Evolutionary conservation across 2,797 vertebrate genomes (phyloP).

Genomic region (Nyctibius grandis): DNA sequence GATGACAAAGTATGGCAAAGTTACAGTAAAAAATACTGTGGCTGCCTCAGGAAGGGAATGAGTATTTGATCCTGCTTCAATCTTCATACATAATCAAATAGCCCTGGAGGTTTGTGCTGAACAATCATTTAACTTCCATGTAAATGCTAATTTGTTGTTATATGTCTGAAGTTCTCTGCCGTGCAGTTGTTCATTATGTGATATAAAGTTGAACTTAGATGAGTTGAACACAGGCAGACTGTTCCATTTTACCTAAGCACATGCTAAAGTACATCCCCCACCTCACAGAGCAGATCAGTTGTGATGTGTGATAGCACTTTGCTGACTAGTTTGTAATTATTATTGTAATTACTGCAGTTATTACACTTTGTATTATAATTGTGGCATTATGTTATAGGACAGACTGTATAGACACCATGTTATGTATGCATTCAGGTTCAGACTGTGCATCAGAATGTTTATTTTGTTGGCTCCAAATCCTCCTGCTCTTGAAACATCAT

Average conservation of each 20-base stretch:
- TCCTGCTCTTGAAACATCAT: background rate
- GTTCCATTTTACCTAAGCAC: background rate
- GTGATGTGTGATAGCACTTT: background rate
- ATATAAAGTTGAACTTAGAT: background rate
- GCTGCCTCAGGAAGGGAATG: background rate
- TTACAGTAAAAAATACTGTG: background rate
- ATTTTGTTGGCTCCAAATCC: background rate
- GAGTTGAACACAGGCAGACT: background rate
- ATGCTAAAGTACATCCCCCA: background rate
- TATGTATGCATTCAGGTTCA: background rate
- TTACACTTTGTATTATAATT: background rate
- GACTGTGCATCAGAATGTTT: background rate
- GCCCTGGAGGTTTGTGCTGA: background rate
- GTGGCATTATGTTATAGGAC: background rate
- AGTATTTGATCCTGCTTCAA: background rate
- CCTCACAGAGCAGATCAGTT: background rate
- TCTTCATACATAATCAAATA: background rate
- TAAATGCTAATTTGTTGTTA: background rate
- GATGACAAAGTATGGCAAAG: background rate
- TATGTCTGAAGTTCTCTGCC: background rate
- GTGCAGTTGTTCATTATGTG: background rate
- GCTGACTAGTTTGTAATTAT: background rate
- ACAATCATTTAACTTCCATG: background rate
- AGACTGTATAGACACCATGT: background rate
- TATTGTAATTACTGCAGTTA: background rate